Base-by-base conservation (phyloP, 2,113 vertebrate genomes). In the Silurus glanis region DNA sequence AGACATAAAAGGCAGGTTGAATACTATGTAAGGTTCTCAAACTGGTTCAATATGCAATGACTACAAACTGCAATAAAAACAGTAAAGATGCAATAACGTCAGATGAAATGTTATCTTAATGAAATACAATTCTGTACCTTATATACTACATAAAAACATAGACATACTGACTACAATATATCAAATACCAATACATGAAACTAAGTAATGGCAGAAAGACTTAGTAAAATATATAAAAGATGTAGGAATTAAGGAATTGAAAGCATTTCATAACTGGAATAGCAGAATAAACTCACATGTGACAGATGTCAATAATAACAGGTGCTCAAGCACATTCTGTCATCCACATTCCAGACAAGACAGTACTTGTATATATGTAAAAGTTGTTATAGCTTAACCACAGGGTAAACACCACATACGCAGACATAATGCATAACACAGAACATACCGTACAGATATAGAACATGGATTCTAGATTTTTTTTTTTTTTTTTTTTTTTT, bases 341-440 rank as follows among this genome's bases (percentile, higher is more conserved):
- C 81, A 83, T 69, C 51, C 49, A 56, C 25, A 55, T 83, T 69
- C 64, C 49, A 83, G 81, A 83, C 64, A 37, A 56, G 51, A n/a
- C n/a, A 56, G 69, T 83, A 83, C 47, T 69, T 69, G 64, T 55
- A 69, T 37, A 17, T 55, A 51, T 51, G 47, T 64, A 69, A 67
- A 83, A 12, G 49, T 83, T 69, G 12, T 37, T 69, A 53, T 56
- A 25, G 81, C 21, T 16, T 83, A 28, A 69, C 81, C 47, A 53
- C 45, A 80, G 16, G 23, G 55, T 5, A 12, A 78, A 16, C 51
- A 28, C 16, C n/a, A 12, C 8, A 49, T 25, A 64, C 13, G 12
- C 69, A 61, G 80, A 28, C 47, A 69, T 37, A 14, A 58, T 45
- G 21, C 49, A 45, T 75, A 14, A 0, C 7, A 72, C 53, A 45